Conservation (phyloP, 1,140 invertebrate species). For the Drosophila ironensis region DNA sequence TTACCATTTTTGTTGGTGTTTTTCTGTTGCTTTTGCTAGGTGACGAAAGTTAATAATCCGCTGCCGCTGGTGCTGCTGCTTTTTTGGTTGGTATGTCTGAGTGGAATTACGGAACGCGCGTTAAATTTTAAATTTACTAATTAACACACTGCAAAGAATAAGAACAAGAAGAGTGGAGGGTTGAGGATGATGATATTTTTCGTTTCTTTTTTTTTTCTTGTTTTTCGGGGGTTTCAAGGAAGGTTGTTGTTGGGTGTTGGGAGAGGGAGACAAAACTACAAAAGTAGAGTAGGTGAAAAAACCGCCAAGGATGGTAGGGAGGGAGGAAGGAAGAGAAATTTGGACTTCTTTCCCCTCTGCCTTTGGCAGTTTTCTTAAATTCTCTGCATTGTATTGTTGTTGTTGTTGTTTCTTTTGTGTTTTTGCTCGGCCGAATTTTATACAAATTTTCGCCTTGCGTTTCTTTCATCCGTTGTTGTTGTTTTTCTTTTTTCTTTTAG, state of each 20-base stretch:
- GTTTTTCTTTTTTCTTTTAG: constrained; percentile 45
- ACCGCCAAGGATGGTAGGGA: constrained; percentile 6
- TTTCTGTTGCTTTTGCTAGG: constrained; percentile 61
- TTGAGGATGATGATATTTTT: constrained; percentile 8
- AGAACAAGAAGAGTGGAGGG: constrained; percentile 23
- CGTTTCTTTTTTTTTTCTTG: not conserved
- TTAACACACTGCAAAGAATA: constrained; percentile 53
- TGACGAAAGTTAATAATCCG: constrained; percentile 77
- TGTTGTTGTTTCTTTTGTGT: constrained; percentile 38
- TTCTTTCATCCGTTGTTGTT: no score
- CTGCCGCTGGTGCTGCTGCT: constrained; percentile 55
- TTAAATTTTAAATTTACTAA: constrained; percentile 42
- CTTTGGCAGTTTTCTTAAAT: constrained; percentile 56
- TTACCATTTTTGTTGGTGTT: constrained; percentile 73
- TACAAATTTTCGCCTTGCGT: constrained; percentile 63
- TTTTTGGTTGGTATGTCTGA: constrained; percentile 65
- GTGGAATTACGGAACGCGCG: constrained; percentile 74
- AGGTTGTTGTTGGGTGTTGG: no score
- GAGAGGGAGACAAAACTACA: no score
- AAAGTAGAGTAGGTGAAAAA: no score
- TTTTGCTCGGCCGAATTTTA: constrained; percentile 57
- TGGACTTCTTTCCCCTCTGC: constrained; percentile 49
- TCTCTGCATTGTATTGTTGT: constrained; percentile 9
- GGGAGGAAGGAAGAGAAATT: no score
- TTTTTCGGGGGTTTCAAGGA: no score